Base-by-base conservation (phyloP, 2,888 invertebrate genomes). In the Sinhomidia bicolor region DNA sequence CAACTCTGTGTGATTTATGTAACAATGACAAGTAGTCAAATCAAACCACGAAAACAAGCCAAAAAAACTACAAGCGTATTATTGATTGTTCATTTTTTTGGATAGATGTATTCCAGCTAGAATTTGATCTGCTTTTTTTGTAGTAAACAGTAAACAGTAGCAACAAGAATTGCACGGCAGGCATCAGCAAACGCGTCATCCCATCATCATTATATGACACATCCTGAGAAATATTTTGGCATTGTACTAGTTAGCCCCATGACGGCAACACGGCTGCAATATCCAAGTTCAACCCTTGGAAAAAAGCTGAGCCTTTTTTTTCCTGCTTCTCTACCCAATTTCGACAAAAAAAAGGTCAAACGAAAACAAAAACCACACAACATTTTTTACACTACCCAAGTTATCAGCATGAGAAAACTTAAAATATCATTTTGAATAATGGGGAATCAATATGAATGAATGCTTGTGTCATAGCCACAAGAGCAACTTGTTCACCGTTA, bases 11-110 rank as follows among this genome's bases (percentile, higher is more conserved):
- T 41, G 68, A 20, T 10, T 41, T 41, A 68, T 41, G 36, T 23
- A 41, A 68, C 20, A 68, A 41, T 41, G 68, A 17, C 10, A 10
- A 57, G 20, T 41, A 44, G 44, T 71, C 23, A 44, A 71, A 23
- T 10, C 14, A 68, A 41, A 68, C 41, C 71, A 71, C 47, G 47
- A 41, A 71, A 71, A 71, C 62, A 36, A 36, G 32, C 68, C 32
- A 68, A 17, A 4, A 17, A 71, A 4, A 23, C 20, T 14, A 68
- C 20, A 68, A 62, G 17, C n/a, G 41, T 41, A 20, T 41, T 32
- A 44, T 44, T 71, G 71, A 71, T 44, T 71, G 71, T 47, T 71
- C 71, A 41, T n/a, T 47, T 71, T 71, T 44, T 68, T 68, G 41
- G 5, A 10, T 41, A 41, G 10, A 41, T 7, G 10, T 7, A 41